These are phyloP conservation scores for Setophaga coronata DNA, from an alignment of 2,113 vertebrate species.

Conservation along the genomic window DNA sequence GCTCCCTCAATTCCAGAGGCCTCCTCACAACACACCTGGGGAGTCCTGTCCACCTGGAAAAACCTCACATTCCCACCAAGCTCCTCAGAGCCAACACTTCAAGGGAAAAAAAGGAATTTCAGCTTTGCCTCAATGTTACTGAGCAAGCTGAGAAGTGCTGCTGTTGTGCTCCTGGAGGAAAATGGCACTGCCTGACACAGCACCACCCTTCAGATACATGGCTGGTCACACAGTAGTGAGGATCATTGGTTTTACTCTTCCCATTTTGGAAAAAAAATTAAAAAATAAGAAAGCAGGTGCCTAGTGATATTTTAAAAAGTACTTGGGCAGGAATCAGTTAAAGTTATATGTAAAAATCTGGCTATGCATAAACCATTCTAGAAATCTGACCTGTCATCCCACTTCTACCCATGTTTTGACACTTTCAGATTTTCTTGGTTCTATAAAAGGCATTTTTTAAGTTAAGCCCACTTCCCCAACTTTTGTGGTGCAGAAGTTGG, in stretches of 20 bases:
- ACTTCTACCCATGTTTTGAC: background rate
- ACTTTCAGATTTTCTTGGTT: background rate
- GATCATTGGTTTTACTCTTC: background rate
- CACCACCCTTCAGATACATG: background rate
- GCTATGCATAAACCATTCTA: background rate
- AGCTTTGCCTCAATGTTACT: fast-evolving
- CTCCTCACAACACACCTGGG: background rate
- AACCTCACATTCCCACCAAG: background rate
- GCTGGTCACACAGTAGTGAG: background rate
- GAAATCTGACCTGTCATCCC: background rate
- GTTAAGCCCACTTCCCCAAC: background rate
- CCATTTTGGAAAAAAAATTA: fast-evolving
- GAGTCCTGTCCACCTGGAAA: background rate
- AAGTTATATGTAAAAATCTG: background rate
- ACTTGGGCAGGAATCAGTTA: background rate
- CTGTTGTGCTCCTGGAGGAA: background rate
- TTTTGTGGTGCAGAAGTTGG: background rate
- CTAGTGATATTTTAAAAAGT: background rate
- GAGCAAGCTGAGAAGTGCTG: background rate
- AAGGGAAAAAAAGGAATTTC: background rate
- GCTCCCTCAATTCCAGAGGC: background rate
- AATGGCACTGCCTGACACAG: background rate
- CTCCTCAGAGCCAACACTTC: background rate
- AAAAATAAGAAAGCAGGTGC: background rate
- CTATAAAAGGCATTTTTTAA: background rate